phyloP scores from a whole-genome alignment of 2,797 vertebrate species.

The Mormyrops boulengeri region DNA sequence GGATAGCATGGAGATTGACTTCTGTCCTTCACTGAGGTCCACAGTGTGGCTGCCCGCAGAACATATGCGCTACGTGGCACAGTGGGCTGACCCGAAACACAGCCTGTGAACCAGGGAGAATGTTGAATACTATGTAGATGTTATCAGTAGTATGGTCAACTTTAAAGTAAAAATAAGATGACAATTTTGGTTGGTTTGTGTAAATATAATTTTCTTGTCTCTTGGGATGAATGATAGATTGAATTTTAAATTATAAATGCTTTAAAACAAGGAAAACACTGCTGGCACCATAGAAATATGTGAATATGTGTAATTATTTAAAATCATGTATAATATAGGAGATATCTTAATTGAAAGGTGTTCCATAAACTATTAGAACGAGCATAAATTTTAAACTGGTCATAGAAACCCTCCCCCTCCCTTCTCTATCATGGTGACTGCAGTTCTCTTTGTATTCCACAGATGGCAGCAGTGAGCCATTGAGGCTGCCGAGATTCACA shows the following conservation, averaged over 20 bases:
- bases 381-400: background rate
- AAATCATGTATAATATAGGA: background rate
- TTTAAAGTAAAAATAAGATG: background rate
- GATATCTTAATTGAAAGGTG: background rate
- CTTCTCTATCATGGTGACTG: conserved; percentile 17
- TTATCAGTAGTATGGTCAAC: background rate
- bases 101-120: background rate
- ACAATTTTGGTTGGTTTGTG: background rate
- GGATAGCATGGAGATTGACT: background rate
- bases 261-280: background rate
- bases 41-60: background rate
- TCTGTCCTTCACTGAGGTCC: background rate
- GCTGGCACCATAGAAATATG: background rate
- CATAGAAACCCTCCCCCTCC: background rate
- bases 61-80: background rate
- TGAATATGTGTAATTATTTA: background rate
- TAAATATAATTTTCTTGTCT: background rate
- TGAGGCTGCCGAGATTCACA: conserved; percentile 34
- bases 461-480: conserved; percentile 85
- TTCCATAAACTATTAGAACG: background rate
- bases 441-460: conserved; percentile 45
- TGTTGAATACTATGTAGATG: background rate
- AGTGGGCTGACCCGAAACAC: background rate
- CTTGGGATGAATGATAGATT: background rate
- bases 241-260: background rate